A percentile compares a stretch with the other conserved stretches of the same genome.
These are phyloP conservation scores for Phataginus tetradactyla DNA, from an alignment of 2,797 vertebrate genomes.

Conservation along the genomic window DNA sequence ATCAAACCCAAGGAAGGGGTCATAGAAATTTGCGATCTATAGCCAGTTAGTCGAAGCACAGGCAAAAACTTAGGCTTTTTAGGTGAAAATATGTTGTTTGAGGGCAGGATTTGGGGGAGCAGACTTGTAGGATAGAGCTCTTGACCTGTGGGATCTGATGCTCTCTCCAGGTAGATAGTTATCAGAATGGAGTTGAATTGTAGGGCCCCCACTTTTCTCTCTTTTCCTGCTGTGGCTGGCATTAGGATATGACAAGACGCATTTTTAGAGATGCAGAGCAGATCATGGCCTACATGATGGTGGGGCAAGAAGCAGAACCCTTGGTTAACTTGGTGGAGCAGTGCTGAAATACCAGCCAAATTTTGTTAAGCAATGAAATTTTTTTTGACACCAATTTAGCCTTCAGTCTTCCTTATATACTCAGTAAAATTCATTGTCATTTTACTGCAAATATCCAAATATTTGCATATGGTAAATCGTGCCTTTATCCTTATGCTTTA, in stretches of 20 bases:
- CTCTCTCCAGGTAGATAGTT: neutral
- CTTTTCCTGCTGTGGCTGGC: neutral
- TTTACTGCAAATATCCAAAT: neutral
- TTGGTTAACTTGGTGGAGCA: neutral
- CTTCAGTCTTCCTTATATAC: neutral
- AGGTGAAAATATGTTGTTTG: neutral
- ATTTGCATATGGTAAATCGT: neutral
- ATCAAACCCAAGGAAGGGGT: neutral
- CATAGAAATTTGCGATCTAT: neutral
- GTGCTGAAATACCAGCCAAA: neutral
- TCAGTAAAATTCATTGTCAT: neutral
- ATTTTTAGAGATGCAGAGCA: neutral
- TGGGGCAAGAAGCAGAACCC: neutral
- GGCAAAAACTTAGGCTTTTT: neutral
- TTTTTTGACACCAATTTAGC: neutral
- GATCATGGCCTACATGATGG: too few relatives aligned
- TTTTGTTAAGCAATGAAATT: neutral
- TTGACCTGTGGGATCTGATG: neutral
- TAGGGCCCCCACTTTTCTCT: neutral
- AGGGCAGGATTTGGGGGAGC: fast-evolving
- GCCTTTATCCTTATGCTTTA: neutral
- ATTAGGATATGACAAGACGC: neutral
- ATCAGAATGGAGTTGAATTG: neutral
- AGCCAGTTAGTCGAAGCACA: neutral
- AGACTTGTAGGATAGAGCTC: neutral